phyloP scores from a whole-genome alignment of 2,113 vertebrate species.

The Oryzias celebensis region DNA sequence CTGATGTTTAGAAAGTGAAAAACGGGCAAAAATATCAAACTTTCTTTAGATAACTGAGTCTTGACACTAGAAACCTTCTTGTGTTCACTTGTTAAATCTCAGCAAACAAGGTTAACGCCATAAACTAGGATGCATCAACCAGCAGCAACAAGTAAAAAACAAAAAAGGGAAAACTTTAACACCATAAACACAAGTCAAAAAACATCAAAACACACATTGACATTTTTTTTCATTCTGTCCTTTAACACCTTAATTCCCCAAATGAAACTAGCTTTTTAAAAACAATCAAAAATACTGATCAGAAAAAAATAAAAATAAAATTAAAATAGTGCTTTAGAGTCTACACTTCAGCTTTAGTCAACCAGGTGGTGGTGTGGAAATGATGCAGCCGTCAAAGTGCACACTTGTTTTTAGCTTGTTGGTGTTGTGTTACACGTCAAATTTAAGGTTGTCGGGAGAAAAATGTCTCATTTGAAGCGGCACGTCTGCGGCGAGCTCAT shows the following conservation, averaged over 20 bases:
- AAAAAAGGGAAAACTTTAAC: constrained; percentile 26
- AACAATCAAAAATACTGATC: constrained; percentile 52
- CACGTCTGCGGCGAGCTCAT: constrained; percentile 38
- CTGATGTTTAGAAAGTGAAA: too few relatives aligned
- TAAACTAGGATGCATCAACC: constrained; percentile 32
- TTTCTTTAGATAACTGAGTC: too few relatives aligned
- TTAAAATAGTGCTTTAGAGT: constrained; percentile 34
- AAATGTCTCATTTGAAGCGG: constrained; percentile 53
- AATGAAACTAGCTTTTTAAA: constrained; percentile 33
- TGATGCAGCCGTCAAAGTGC: constrained; percentile 34
- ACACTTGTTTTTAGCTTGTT: constrained; percentile 39
- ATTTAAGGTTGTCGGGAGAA: constrained; percentile 25
- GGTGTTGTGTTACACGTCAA: constrained; percentile 36
- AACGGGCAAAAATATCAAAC: too few relatives aligned
- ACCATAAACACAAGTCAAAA: constrained; percentile 36
- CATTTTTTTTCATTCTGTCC: constrained; percentile 15
- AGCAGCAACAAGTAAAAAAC: constrained; percentile 41
- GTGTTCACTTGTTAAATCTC: constrained; percentile 18
- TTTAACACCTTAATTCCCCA: constrained; percentile 8
- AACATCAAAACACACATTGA: constrained; percentile 27
- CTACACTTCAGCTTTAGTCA: constrained; percentile 36
- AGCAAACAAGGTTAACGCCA: constrained; percentile 10
- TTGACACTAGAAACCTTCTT: constrained; percentile 1
- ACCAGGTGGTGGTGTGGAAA: constrained; percentile 37
- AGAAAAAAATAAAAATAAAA: constrained; percentile 37